Evolutionary conservation across 2,113 vertebrate species (phyloP), one percentile per base, ranked within the genome.

Genomic region (Petroica traversi): DNA sequence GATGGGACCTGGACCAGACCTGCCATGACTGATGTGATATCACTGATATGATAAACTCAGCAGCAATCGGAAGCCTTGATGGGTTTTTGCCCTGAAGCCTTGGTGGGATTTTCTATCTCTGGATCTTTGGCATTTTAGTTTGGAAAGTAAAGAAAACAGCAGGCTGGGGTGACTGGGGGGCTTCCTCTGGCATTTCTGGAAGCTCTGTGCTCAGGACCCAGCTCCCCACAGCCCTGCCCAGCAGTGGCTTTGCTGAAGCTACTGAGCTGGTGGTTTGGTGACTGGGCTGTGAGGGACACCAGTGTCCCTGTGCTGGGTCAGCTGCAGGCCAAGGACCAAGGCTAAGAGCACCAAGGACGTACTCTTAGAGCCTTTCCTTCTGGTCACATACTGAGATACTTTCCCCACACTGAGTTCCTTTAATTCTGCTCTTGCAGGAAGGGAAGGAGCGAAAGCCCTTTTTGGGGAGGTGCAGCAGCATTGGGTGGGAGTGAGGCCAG

Each of bases 361-460:
- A 2, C 61, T 64, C 28, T 22, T 14, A 2, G 0, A 1, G 5
- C 1, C 1, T 40, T 83, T 69, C 38, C 46, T 73, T 29, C 51
- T 78, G 13, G 1, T 38, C 19, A 19, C 2, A 4, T 16, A 4
- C 33, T 19, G 14, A 24, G 33, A 10, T 51, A 1, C 24, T 86
- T 57, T 73, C 20, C 45, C 4, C 1, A 1, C 0, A 0, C 23
- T 0, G 1, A 45, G 33, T 59, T 85, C 52, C 36, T 55, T 72
- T 9, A 34, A 12, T 76, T 80, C 23, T 15, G 18, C 22, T 58
- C 12, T 26, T 73, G 18, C 17, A 29, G 66, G 22, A 54, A 18
- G n/a, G 26, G 16, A 36, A 33, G 31, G 16, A 14, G 41, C 14
- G 6, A 12, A 33, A 62, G 12, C 20, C 6, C 13, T 18, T 38